phyloP scores from a whole-genome alignment of 1,140 invertebrate species.

The Teleopsis dalmanni region DNA sequence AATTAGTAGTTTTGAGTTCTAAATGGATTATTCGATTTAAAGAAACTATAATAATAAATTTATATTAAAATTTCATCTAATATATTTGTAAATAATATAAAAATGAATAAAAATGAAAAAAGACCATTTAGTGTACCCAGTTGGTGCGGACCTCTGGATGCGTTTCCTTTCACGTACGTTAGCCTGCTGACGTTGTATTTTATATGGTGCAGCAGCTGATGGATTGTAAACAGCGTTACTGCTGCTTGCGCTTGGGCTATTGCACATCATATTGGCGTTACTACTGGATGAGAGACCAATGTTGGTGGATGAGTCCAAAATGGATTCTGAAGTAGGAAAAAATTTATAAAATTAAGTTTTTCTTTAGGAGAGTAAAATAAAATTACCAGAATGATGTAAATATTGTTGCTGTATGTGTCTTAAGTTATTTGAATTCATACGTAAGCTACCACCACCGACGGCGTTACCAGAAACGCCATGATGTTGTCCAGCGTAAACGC shows the following conservation, averaged over 20 bases:
- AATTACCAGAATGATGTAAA: constrained; percentile 27
- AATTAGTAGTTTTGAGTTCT: neutral
- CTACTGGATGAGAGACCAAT: constrained; percentile 16
- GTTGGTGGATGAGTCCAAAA: constrained; percentile 35
- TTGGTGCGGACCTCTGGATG: constrained; percentile 88
- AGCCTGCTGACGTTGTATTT: constrained; percentile 81
- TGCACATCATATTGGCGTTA: constrained; percentile 30
- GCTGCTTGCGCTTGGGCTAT: constrained; percentile 35
- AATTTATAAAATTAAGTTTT: neutral
- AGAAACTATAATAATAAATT: neutral
- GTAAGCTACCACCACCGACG: constrained; percentile 20
- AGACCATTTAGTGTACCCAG: constrained; percentile 54
- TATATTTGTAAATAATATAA: constrained; percentile 5
- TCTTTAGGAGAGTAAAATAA: neutral
- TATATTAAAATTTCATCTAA: neutral
- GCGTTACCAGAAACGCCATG: constrained; percentile 3
- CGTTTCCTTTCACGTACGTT: constrained; percentile 90
- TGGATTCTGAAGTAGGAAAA: constrained; percentile 19
- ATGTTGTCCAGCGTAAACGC: constrained; percentile 40
- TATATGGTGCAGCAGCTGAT: constrained; percentile 70
- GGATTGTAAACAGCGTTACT: constrained; percentile 28
- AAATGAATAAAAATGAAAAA: constrained; percentile 31
- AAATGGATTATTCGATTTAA: neutral
- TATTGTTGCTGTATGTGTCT: constrained; percentile 43
- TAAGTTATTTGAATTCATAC: constrained; percentile 32